A percentile compares a stretch with the other conserved stretches of the same genome.
These are phyloP conservation scores for Rotaria macrura DNA, from an alignment of 2,888 invertebrate species.

Conservation along the genomic window DNA sequence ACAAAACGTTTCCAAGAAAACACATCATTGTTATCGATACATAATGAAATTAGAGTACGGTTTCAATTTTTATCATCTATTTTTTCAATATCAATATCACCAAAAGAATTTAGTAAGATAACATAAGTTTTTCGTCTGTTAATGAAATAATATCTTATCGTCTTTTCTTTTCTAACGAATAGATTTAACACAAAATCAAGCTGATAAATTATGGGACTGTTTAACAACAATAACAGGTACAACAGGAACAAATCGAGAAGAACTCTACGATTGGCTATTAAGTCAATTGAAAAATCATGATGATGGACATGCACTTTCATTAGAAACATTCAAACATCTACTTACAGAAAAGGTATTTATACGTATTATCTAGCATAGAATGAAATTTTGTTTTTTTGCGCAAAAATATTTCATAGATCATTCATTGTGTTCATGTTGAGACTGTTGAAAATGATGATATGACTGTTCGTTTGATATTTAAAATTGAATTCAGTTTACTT, in stretches of 20 bases:
- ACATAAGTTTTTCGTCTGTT: too few relatives aligned
- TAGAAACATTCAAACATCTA: constrained; percentile 73
- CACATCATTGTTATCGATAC: background rate
- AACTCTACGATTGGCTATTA: constrained; percentile 80
- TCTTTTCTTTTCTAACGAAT: constrained; percentile 52
- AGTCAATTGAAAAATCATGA: constrained; percentile 77
- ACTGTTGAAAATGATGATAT: too few relatives aligned
- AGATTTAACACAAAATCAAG: constrained; percentile 63
- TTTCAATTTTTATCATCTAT: constrained; percentile 81
- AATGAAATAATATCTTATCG: too few relatives aligned
- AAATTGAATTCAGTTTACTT: too few relatives aligned
- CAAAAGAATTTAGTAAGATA: constrained; percentile 66
- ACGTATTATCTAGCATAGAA: too few relatives aligned
- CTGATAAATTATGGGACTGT: constrained; percentile 81
- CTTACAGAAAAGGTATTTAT: constrained; percentile 65
- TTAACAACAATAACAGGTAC: constrained; percentile 67
- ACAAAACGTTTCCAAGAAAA: background rate
- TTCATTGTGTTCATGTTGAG: too few relatives aligned
- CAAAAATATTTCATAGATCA: too few relatives aligned
- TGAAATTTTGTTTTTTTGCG: too few relatives aligned
- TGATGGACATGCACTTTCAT: constrained; percentile 69
- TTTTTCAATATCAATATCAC: constrained; percentile 77
- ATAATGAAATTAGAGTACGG: constrained; percentile 69
- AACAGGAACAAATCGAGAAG: constrained; percentile 58
- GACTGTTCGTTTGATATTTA: too few relatives aligned